Base-by-base conservation (phyloP, 2,797 vertebrate species). In the Schizopygopsis pylzovi region DNA sequence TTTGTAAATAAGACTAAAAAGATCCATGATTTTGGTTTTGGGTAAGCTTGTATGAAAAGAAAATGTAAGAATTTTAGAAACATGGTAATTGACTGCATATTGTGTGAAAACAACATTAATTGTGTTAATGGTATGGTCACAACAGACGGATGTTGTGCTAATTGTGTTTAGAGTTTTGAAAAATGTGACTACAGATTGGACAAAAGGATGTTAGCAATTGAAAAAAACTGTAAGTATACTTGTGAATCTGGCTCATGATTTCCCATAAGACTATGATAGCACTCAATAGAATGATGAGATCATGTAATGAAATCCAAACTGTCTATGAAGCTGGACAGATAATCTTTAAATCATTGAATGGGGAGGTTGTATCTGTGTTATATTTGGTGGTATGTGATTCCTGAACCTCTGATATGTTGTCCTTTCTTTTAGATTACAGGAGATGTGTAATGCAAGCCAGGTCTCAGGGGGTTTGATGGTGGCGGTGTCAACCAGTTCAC, bases 381-480 rank as follows among this genome's bases (percentile, higher is more conserved):
- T 47, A 65, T 47, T 63, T 47, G 77, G n/a, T 79, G 76, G n/a
- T 28, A 28, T 54, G 33, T 61, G 37, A 79, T 82, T 82, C 15
- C 20, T 71, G 49, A 82, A 71, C 67, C 10, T 56, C 33, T 82
- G 65, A 81, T 81, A 49, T 82, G 22, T 43, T 25, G 61, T 49
- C 41, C 28, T n/a, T 70, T 70, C 20, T 39, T 54, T 52, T 15
- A 81, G 49, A 70, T 68, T 41, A 12, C 22, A 61, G 68, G n/a
- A 61, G 25, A 63, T 47, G 18, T 83, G 81, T 75, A 75, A 63
- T 83, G 81, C 47, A 75, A 47, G 41, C 7, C 41, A 47, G 10
- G 16, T 25, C 68, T 59, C 81, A 4, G 13, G 9, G n/a, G 67
- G 37, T 18, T 41, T 79, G 37, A 25, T 56, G 54, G 76, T 79